Evolutionary conservation across 2,888 invertebrate genomes (phyloP), one percentile per base, ranked within the genome.

Genomic region (Trachelus stipa): DNA sequence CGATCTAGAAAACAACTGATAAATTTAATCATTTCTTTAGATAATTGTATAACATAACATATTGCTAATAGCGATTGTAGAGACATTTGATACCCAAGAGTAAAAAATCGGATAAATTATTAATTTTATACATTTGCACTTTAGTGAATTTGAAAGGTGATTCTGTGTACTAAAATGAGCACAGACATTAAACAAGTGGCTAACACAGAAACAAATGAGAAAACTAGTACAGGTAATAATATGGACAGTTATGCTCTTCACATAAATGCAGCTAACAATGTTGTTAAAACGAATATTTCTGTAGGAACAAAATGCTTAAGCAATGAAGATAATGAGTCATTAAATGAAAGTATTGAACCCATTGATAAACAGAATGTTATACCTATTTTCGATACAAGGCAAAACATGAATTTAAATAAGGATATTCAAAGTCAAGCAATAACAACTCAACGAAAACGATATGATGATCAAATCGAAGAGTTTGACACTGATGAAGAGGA

Each of bases 401-500:
- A 56, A 56, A 23, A 9, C 2, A 56, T 15, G 9, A 56, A 15
- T 23, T 56, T 56, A 3, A 56, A 9, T 56, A 9, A 23, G 23
- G 56, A 23, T 23, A 56, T 2, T 56, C 56, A 56, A 56, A 56
- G 56, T 56, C 56, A 56, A 56, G 23, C 23, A 56, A 23, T 9
- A 56, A 23, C 56, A 15, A 23, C 9, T 56, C 56, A 23, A 56
- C 56, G 0, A 56, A 56, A 56, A 56, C 23, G 9, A 56, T 2
- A 56, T 56, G 23, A 56, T 56, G 23, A 56, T 56, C 56, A 56
- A 56, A 2, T 84, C 15, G 86, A 86, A 81, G 87, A 87, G 79
- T 87, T 87, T 80, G 87, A 88, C 76, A 83, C 87, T 23, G 86
- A 87, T 71, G 84, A 87, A 9, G 87, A 87, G 71, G 35, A 77